Evolutionary conservation across 2,113 vertebrate genomes (phyloP), one percentile per base, ranked within the genome.

Genomic region (Halichoeres trimaculatus): DNA sequence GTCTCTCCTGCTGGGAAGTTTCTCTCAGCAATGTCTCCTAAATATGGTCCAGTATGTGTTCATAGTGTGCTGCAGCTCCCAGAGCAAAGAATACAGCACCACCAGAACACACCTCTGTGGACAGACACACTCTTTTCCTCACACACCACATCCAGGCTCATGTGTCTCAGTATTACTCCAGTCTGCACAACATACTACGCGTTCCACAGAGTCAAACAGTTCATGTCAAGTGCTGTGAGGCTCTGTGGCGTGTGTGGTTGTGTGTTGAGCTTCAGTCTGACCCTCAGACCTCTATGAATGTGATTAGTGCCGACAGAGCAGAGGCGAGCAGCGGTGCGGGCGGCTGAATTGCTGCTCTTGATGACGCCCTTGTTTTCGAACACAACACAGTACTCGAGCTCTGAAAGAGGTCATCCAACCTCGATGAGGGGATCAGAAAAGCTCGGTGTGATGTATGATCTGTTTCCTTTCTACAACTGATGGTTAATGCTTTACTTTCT

Each of bases 51-150:
- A 13, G 16, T 34, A 8, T 26, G 10, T 74, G 48, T 54, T 43
- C 53, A 10, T 5, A 48, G 47, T 41, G 41, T 50, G 38, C 30
- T 64, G 59, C 26, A 40, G 69, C 52, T 59, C 36, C 48, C 9
- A 73, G n/a, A 51, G 41, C 2, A 50, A 52, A 47, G 8, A 36
- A 52, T 41, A 35, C 1, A 56, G 40, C 34, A 13, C 2, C 56
- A 16, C 41, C 36, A 40, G 56, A 22, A 59, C 20, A 3, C 22
- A 12, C 6, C 40, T 41, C 14, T 45, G 3, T 17, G 17, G 43
- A 45, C 17, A 17, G 43, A 45, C 43, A 7, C 16, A 17, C 43
- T 30, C 30, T 45, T 16, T 45, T 7, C 3, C 43, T 17, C 1
- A 1, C 7, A 14, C 43, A 19, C 14, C 1, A 19, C 43, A 45